A percentile compares a stretch with the other conserved stretches of the same genome.
These are phyloP conservation scores for Oryzias dopingdopingensis DNA, from an alignment of 2,797 vertebrate species.

Conservation along the genomic window DNA sequence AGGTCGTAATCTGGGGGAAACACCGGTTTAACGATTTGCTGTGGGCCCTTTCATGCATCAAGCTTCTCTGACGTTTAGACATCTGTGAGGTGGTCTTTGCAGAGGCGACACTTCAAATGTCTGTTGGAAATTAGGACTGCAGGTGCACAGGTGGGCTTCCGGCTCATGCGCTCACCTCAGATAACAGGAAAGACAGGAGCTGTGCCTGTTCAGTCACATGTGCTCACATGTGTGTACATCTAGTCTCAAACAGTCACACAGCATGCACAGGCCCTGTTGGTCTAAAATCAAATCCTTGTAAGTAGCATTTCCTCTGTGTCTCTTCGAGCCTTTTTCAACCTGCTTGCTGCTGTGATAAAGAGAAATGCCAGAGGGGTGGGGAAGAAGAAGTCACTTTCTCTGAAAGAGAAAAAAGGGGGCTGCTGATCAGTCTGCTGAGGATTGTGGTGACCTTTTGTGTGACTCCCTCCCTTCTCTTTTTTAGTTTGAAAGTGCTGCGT, in stretches of 20 bases:
- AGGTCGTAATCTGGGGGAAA: constrained; percentile 74
- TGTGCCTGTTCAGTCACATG: constrained; percentile 19
- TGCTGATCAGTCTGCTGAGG: constrained; percentile 40
- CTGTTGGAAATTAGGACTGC: constrained; percentile 50
- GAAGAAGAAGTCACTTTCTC: constrained; percentile 19
- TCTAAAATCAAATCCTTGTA: constrained; percentile 32
- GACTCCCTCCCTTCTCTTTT: constrained; percentile 19
- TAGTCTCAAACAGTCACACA: constrained; percentile 9
- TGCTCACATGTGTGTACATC: constrained; percentile 21
- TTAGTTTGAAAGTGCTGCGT: constrained; percentile 26
- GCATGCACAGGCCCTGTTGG: constrained; percentile 23
- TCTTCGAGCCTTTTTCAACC: constrained; percentile 10
- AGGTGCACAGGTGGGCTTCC: constrained; percentile 52
- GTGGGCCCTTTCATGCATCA: constrained; percentile 20
- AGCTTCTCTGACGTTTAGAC: not conserved
- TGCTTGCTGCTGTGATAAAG: constrained; percentile 27
- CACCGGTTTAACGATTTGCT: constrained; percentile 10
- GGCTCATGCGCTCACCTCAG: constrained; percentile 8
- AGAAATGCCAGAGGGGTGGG: constrained; percentile 17
- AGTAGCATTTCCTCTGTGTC: constrained; percentile 27
- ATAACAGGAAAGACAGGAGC: constrained; percentile 8
- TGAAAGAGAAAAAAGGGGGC: constrained; percentile 20
- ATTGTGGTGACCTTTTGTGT: constrained; percentile 58
- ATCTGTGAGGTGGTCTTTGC: constrained; percentile 17
- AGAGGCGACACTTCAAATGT: constrained; percentile 61